Conservation (phyloP, 2,113 vertebrate genomes). For the Menura novaehollandiae region DNA sequence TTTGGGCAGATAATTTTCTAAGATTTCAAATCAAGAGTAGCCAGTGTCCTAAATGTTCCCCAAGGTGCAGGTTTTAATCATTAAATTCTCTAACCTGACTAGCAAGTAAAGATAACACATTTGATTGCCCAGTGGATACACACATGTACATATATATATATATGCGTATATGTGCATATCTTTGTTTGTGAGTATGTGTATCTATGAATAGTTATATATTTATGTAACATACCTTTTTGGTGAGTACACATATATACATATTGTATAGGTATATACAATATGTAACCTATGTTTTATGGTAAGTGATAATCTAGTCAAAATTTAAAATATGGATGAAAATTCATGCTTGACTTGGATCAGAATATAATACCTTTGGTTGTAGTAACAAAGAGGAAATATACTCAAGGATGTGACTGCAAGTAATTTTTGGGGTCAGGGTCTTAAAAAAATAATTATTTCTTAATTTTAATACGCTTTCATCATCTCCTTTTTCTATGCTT, state of each 20-base stretch:
- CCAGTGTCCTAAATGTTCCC: neutral
- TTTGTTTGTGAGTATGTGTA: neutral
- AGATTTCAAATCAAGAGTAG: neutral
- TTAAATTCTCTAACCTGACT: neutral
- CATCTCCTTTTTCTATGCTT: neutral
- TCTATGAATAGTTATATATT: neutral
- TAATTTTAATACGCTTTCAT: neutral
- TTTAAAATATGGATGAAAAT: neutral
- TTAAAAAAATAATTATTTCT: neutral
- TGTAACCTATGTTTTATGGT: neutral
- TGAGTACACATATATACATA: neutral
- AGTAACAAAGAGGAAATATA: neutral
- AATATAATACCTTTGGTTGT: neutral
- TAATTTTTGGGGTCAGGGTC: neutral
- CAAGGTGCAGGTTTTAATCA: neutral
- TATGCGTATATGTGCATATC: rapidly evolving
- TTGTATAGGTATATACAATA: neutral
- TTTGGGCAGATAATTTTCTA: neutral
- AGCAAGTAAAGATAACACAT: neutral
- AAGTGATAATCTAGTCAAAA: neutral
- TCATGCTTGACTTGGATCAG: neutral
- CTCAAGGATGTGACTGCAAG: neutral
- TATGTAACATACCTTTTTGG: neutral
- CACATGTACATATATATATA: neutral
- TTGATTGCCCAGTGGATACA: neutral